These are phyloP conservation scores for Phalloptychus januarius DNA, from an alignment of 2,797 vertebrate genomes.

Conservation along the genomic window DNA sequence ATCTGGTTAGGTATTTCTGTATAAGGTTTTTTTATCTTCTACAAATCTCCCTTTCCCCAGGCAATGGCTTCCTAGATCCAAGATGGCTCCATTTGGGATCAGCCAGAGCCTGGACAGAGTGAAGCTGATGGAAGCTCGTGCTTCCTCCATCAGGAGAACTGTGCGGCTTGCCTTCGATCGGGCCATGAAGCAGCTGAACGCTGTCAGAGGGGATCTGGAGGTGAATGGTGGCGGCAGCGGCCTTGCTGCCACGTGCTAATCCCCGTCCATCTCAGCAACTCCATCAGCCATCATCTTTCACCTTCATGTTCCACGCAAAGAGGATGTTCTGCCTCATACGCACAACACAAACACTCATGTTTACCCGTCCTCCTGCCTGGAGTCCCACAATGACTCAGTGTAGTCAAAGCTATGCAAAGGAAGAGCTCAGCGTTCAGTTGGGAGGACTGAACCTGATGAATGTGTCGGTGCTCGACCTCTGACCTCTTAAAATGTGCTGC, in stretches of 20 bases:
- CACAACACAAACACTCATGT: constrained; percentile 51
- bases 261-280: constrained; percentile 42
- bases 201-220: constrained; percentile 79
- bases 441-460: constrained; percentile 78
- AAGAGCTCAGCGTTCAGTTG: constrained; percentile 30
- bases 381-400: constrained; percentile 51
- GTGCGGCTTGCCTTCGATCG: constrained; percentile 90
- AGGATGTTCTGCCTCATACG: constrained; percentile 27
- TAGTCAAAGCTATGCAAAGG: constrained; percentile 77
- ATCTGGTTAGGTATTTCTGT: neutral
- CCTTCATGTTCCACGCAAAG: constrained; percentile 17
- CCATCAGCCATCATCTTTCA: constrained; percentile 24
- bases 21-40: neutral
- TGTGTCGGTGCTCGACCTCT: constrained; percentile 79
- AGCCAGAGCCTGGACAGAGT: constrained; percentile 88
- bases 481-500: constrained; percentile 78
- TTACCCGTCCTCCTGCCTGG: constrained; percentile 29
- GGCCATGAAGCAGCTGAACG: constrained; percentile 88
- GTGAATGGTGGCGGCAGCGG: constrained; percentile 44
- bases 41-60: constrained; percentile 68
- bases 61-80: constrained; percentile 98
- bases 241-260: constrained; percentile 83
- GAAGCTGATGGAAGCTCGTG: constrained; percentile 92
- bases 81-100: constrained; percentile 92
- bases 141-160: constrained; percentile 88